Percentiles rank a stretch among this genome's conserved stretches.
phyloP scores from a whole-genome alignment of 2,113 vertebrate species.

The Oreochromis spilurus region DNA sequence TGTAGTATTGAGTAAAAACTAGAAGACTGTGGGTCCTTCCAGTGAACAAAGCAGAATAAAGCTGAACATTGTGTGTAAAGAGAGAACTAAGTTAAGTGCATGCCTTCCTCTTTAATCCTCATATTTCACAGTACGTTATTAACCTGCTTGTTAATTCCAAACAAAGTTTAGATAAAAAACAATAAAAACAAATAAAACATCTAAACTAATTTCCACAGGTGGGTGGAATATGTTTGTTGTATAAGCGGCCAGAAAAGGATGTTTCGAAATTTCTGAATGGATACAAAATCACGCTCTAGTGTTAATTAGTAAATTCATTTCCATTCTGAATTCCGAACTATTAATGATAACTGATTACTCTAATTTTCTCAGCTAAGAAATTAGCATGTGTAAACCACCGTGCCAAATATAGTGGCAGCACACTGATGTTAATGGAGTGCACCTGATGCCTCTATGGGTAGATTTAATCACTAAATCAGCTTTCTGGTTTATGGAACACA shows the following conservation, averaged over 20 bases:
- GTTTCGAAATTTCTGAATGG: not conserved
- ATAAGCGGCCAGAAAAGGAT: not conserved
- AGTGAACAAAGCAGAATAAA: not conserved
- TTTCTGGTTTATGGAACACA: not conserved
- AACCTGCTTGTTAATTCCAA: not conserved
- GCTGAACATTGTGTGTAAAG: not conserved
- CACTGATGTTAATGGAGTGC: not conserved
- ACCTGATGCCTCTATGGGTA: not conserved
- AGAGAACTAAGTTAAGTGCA: not conserved
- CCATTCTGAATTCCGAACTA: not conserved
- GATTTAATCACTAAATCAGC: not conserved
- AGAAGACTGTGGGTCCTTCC: not conserved
- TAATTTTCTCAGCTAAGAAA: not conserved
- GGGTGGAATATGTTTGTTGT: not conserved
- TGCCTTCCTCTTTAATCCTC: not conserved
- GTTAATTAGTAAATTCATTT: not conserved
- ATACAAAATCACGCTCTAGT: not conserved
- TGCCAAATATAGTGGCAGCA: not conserved
- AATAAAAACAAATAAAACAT: not conserved
- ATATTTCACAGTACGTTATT: not conserved
- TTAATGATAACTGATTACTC: not conserved
- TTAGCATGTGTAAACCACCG: not conserved
- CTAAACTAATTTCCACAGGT: not conserved
- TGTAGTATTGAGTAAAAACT: not conserved
- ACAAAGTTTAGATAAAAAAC: not conserved